phyloP scores from a whole-genome alignment of 2,797 vertebrate species.

The Neopelma chrysocephalum region DNA sequence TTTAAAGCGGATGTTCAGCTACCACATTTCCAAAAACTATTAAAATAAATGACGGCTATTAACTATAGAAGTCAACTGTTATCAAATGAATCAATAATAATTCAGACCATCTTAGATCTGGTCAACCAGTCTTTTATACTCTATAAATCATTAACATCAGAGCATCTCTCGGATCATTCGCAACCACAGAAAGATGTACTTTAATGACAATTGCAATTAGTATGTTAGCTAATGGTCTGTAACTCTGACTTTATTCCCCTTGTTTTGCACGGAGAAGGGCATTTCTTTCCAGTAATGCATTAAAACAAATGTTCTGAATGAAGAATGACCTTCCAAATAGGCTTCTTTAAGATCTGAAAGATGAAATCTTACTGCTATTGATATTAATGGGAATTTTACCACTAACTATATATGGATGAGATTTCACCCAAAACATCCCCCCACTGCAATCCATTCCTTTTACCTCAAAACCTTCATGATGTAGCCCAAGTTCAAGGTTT shows the following conservation, averaged over 20 bases:
- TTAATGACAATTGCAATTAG: background rate
- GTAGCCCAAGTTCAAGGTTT: background rate
- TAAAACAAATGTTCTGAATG: background rate
- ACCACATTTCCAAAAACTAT: background rate
- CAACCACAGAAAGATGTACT: background rate
- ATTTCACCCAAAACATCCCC: background rate
- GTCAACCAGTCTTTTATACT: background rate
- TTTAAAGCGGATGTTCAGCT: background rate
- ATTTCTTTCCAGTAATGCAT: background rate
- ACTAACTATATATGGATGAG: background rate
- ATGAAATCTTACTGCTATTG: background rate
- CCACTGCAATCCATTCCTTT: background rate
- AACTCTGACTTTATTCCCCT: background rate
- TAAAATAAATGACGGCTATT: background rate
- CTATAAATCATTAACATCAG: background rate
- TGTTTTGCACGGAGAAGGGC: background rate
- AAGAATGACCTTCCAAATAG: background rate
- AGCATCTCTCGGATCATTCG: background rate
- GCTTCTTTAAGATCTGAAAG: background rate
- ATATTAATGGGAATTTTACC: background rate
- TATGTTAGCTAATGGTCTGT: background rate
- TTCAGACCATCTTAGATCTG: background rate
- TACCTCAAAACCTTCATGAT: background rate
- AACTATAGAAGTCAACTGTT: background rate
- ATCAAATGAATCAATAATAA: background rate